Percentiles rank a stretch among this genome's conserved stretches.
Evolutionary conservation across 2,797 vertebrate species (phyloP).

Genomic region (Sitta carolinensis): DNA sequence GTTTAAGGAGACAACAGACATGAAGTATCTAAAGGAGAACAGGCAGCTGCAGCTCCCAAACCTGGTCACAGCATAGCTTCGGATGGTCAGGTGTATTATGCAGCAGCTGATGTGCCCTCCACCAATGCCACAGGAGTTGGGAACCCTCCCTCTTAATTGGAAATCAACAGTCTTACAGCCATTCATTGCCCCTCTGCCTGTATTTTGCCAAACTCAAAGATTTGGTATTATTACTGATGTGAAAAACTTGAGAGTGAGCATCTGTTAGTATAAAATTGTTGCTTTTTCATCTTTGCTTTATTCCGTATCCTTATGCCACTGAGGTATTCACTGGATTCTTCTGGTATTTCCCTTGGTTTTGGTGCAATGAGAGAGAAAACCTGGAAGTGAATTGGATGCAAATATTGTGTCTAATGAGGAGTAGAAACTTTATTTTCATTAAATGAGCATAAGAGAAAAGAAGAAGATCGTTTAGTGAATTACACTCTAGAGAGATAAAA

Average conservation of each 20-base stretch:
- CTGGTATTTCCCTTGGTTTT: background rate
- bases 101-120: background rate
- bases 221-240: fast-evolving
- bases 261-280: background rate
- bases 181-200: background rate
- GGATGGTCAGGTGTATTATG: background rate
- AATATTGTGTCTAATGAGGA: background rate
- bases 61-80: background rate
- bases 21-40: background rate
- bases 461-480: background rate
- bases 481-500: background rate
- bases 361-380: background rate
- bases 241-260: background rate
- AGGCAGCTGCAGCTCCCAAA: background rate
- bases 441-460: background rate
- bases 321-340: background rate
- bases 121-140: background rate
- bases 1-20: background rate
- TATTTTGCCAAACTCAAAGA: background rate
- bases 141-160: background rate
- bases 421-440: background rate
- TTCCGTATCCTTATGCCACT: background rate
- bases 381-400: background rate
- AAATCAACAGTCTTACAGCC: background rate
- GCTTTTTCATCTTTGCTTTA: background rate